Conservation (phyloP, 2,797 vertebrate genomes). For the Pseudochirops corinnae region DNA sequence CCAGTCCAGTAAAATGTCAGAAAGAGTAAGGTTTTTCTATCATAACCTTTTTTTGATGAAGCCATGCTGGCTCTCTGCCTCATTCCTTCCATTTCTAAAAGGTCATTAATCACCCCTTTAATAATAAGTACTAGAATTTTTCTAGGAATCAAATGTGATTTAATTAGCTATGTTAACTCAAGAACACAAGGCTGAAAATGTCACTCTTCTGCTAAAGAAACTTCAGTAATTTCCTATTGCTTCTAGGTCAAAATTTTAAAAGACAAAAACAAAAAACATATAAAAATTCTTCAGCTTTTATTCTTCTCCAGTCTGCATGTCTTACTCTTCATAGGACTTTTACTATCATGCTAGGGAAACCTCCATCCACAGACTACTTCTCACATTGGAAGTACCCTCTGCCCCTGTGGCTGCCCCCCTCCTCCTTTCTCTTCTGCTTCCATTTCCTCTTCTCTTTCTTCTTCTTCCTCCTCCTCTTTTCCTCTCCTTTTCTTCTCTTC, state of each 20-base stretch:
- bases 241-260: background rate
- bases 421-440: too few relatives aligned
- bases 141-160: background rate
- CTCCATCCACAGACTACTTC: background rate
- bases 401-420: too few relatives aligned
- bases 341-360: background rate
- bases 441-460: too few relatives aligned
- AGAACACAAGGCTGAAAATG: background rate
- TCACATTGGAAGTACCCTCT: background rate
- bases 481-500: too few relatives aligned
- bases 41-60: background rate
- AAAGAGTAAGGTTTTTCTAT: background rate
- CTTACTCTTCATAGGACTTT: background rate
- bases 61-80: too few relatives aligned
- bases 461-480: too few relatives aligned
- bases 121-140: background rate
- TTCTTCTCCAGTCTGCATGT: background rate
- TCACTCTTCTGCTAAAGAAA: background rate
- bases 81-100: background rate
- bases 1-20: background rate
- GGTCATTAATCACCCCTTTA: background rate
- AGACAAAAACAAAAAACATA: too few relatives aligned
- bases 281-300: background rate
- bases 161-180: background rate
- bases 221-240: background rate